Evolutionary conservation across 2,113 vertebrate species (phyloP), one percentile per base, ranked within the genome.

Genomic region (Blennius ocellaris): DNA sequence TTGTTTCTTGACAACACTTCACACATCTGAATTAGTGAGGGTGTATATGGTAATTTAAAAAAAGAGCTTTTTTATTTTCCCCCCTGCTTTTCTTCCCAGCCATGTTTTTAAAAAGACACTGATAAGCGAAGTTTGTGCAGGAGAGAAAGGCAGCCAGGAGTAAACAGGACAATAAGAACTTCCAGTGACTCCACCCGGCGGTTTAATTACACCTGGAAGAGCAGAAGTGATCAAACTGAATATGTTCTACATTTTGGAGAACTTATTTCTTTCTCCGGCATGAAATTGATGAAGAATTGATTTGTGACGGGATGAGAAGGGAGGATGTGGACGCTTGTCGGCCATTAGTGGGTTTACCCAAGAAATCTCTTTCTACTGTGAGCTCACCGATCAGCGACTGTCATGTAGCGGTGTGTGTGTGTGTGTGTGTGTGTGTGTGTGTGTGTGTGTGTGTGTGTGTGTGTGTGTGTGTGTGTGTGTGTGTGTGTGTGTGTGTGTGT

Each of bases 1-100:
- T 91, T 91, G 91, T 93, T 90, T 91, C 86, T 91, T 90, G 92
- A 93, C 88, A 90, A 88, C 89, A 87, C 91, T 93, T 93, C 86
- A 92, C 77, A 90, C 81, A 80, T 78, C 84, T 81, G 86, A 91
- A 91, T 91, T 90, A 91, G 86, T 71, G 66, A 66, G 66, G 79
- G 79, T 87, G 72, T 83, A 89, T 91, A 81, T 80, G 85, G 90
- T 85, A 87, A 92, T 92, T 91, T n/a, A n/a, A n/a, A 88, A 90
- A 91, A 90, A 88, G 77, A 53, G 4, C 7, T 11, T 72, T 66
- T 58, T 45, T 16, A n/a, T n/a, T n/a, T n/a, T n/a, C n/a, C 6
- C 5, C 17, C 17, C 45, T 45, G 47, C 58, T 64, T 78, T 54
- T 71, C 51, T 64, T 30, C 21, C 21, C 63, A 51, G 58, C 44